phyloP scores from a whole-genome alignment of 2,888 invertebrate genomes.

The Microchrysa polita region DNA sequence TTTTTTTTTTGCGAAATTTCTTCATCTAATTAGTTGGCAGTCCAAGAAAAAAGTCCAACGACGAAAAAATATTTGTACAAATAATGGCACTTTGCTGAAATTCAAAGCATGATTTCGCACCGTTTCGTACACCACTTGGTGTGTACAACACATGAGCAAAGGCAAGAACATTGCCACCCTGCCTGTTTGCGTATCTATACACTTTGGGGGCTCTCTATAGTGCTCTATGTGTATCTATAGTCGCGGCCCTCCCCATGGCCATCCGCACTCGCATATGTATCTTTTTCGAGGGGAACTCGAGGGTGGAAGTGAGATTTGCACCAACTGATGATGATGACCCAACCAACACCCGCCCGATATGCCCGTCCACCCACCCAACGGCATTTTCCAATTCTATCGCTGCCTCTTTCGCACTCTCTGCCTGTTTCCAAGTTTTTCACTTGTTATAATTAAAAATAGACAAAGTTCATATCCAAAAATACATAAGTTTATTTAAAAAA shows the following conservation, averaged over 20 bases:
- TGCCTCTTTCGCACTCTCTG: constrained; percentile 32
- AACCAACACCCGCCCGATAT: neutral
- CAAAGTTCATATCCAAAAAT: constrained; percentile 43
- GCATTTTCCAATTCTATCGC: constrained; percentile 9
- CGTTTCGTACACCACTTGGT: neutral
- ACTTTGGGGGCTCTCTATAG: constrained; percentile 10
- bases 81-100: constrained; percentile 2
- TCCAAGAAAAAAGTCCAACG: neutral
- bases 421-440: constrained; percentile 10
- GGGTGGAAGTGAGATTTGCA: constrained; percentile 20
- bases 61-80: constrained; percentile 7
- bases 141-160: constrained; percentile 21
- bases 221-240: constrained; percentile 18
- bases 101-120: constrained; percentile 3
- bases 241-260: too few species aligned
- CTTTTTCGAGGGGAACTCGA: too few species aligned
- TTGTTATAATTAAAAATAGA: constrained; percentile 44
- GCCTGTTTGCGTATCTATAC: constrained; percentile 1
- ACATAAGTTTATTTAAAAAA: constrained; percentile 40
- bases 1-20: neutral
- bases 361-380: neutral
- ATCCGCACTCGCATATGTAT: too few species aligned
- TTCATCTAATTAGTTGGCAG: neutral
- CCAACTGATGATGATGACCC: constrained; percentile 22
- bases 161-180: constrained; percentile 16